Base-by-base conservation (phyloP, 2,888 invertebrate genomes). In the Athalia cordata region DNA sequence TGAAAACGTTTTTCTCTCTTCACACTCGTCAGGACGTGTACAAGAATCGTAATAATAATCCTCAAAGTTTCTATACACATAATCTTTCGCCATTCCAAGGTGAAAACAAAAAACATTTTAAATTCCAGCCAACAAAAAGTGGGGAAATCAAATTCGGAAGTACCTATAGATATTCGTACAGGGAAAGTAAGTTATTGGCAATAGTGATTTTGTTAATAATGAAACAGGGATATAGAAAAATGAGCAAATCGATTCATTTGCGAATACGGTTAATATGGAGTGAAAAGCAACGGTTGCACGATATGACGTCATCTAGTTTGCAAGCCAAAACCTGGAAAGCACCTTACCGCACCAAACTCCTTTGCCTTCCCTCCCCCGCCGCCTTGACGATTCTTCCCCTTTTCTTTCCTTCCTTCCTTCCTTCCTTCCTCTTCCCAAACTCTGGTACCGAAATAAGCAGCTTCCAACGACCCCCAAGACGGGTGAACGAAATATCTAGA, bases 241-340 rank as follows among this genome's bases (percentile, higher is more conserved):
- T 29, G 29, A 29, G 29, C 29, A 29, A 29, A 55, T 52, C 29
- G 55, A n/a, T 68, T 68, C 7, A 11, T 55, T 29, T 55, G 5
- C 15, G 29, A 4, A 5, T 29, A 29, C 29, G 29, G 29, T 29
- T 29, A 29, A 29, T 49, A 49, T 50, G 49, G 50, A 9, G 50
- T 15, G 15, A 68, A 9, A 55, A n/a, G 55, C 9, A 4, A n/a
- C 11, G 55, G 29, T 29, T 29, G n/a, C 55, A 7, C n/a, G 11
- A 55, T 11, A 9, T 55, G 55, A n/a, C 55, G 9, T 47, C 45
- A 3, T 59, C 59, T 72, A 50, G 72, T 59, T 59, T 72, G 57
- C 72, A 72, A 72, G 6, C 72, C 59, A 57, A 68, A 59, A 59
- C 57, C 72, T 57, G 55, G 29, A 72, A 72, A 72, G 45, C 72